These are phyloP conservation scores for Nomada ruficornis DNA, from an alignment of 2,888 invertebrate species.

Conservation along the genomic window DNA sequence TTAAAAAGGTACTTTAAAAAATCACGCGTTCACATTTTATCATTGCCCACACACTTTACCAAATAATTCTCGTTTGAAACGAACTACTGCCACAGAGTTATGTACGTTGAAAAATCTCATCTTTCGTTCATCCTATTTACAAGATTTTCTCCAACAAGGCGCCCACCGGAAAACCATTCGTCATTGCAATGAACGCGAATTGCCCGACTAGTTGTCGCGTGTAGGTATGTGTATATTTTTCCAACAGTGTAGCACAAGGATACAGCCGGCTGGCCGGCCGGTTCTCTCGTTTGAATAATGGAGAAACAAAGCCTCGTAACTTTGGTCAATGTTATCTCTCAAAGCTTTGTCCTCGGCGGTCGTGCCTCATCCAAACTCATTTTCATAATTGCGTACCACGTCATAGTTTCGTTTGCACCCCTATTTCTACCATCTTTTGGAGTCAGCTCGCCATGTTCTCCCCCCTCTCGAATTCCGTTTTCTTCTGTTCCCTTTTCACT, in stretches of 20 bases:
- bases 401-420: conserved; percentile 57
- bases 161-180: neutral
- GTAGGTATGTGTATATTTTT: conserved; percentile 51
- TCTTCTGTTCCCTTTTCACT: neutral
- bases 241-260: conserved; percentile 53
- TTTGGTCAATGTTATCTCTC: conserved; percentile 74
- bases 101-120: conserved; percentile 23
- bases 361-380: conserved; percentile 71
- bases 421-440: conserved; percentile 62
- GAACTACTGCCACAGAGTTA: conserved; percentile 1
- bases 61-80: conserved; percentile 22
- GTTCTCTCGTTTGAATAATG: conserved; percentile 72
- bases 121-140: conserved; percentile 46
- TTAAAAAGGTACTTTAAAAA: neutral
- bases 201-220: conserved; percentile 25
- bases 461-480: neutral
- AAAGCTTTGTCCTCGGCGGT: conserved; percentile 70
- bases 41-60: conserved; percentile 1
- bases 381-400: conserved; percentile 72
- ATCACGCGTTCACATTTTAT: neutral
- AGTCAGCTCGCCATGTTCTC: conserved; percentile 31
- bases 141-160: conserved; percentile 24
- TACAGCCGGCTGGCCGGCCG: conserved; percentile 55
- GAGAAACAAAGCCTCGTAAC: conserved; percentile 74
- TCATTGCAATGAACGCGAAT: conserved; percentile 63